Evolutionary conservation across 2,113 vertebrate genomes (phyloP), one percentile per base, ranked within the genome.

Genomic region (Nycticebus coucang): DNA sequence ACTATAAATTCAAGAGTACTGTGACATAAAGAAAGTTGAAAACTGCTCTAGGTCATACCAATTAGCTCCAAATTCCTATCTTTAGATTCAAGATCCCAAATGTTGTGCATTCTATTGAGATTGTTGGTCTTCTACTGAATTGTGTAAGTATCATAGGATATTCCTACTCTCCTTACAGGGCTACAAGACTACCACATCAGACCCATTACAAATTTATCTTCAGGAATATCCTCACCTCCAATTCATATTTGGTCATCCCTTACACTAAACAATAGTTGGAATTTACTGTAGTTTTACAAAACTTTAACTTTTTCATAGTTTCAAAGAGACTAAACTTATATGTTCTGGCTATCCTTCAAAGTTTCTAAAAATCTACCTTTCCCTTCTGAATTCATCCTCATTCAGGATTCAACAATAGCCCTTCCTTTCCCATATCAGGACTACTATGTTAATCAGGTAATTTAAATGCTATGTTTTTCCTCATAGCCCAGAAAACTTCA

Each of bases 271-370:
- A 84, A 81, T 19, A 55, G 6, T 97, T 96, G 87, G 33, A 69
- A 85, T 96, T 96, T 72, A 84, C 53, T 64, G 68, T 91, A 89
- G 93, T 95, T 98, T 97, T 86, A 94, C 14, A 62, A 87, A 97
- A 91, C 81, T 93, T 19, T 68, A 94, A 97, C 91, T 81, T 95
- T 96, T 97, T 95, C 95, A 95, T 35, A 35, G 86, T 96, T 97
- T 98, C 94, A 97, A 95, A 98, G 81, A 93, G 79, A 95, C 71
- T 45, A 89, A 95, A 45, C 37, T 83, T 95, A 33, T 12, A 89
- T 64, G 62, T 74, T 95, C 90, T 96, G 92, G 74, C 87, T 64
- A 28, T 53, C 75, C 96, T 97, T 98, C 95, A 83, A 96, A 91
- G 79, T 60, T 74, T 93, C 82, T 79, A 95, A 62, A 81, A 69